A percentile compares a stretch with the other conserved stretches of the same genome.
Evolutionary conservation across 64 coral and sea anemone genomes (phyloP).

Genomic region (Stichodactyla mertensii): DNA sequence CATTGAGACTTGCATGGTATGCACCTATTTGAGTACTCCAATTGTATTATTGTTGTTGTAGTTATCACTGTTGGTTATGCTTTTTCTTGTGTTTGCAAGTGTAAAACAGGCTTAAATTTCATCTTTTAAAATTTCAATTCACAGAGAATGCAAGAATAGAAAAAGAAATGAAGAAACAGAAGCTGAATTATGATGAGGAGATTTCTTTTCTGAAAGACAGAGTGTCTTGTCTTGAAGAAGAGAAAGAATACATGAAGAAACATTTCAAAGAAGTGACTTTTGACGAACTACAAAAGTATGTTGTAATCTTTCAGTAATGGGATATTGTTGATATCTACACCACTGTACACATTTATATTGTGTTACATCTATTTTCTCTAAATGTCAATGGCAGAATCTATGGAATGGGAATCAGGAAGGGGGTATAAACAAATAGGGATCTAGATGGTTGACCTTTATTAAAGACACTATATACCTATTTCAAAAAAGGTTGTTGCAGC

Average conservation of each 20-base stretch:
- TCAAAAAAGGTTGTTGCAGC: too few relatives aligned
- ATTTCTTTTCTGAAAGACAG: slow-evolving; percentile 51
- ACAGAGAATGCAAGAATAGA: slow-evolving; percentile 69
- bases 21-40: too few relatives aligned
- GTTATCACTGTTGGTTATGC: background rate
- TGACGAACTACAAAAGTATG: background rate
- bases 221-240: slow-evolving; percentile 58
- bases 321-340: too few relatives aligned
- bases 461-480: too few relatives aligned
- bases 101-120: background rate
- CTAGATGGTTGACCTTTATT: too few relatives aligned
- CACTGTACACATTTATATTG: too few relatives aligned
- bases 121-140: background rate
- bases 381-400: too few relatives aligned
- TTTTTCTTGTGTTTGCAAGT: background rate
- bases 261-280: background rate
- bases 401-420: too few relatives aligned
- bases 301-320: background rate
- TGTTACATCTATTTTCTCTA: too few relatives aligned
- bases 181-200: slow-evolving; percentile 55
- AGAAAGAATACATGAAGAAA: slow-evolving; percentile 2
- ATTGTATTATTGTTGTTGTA: too few relatives aligned
- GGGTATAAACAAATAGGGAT: too few relatives aligned
- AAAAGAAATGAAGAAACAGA: slow-evolving; percentile 57
- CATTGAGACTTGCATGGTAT: too few relatives aligned